Evolutionary conservation across 2,888 invertebrate genomes (phyloP).

Genomic region (Aspidiotus destructor): DNA sequence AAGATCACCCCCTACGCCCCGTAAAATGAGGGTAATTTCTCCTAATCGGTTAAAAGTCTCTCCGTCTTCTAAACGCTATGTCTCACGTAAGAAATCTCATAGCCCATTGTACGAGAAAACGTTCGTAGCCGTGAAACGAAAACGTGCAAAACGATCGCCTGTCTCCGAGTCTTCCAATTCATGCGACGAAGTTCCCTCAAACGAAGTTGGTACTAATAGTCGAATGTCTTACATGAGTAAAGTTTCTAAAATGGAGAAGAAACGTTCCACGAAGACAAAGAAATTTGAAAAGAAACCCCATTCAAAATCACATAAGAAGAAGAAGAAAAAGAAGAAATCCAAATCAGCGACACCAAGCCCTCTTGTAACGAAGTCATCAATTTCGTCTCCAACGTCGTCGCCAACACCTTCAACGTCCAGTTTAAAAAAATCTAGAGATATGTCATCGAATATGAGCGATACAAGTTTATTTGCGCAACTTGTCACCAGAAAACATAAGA

Average conservation of each 20-base stretch:
- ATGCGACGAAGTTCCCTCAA: constrained; percentile 1
- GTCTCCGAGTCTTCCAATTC: constrained; percentile 20
- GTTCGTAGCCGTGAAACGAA: background rate
- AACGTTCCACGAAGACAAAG: constrained; percentile 14
- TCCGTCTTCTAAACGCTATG: constrained; percentile 6
- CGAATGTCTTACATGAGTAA: constrained; percentile 16
- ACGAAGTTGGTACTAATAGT: constrained; percentile 5
- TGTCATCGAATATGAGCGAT: constrained; percentile 28
- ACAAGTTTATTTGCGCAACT: constrained; percentile 29
- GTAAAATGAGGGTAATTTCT: background rate
- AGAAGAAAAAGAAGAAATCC: constrained; percentile 7
- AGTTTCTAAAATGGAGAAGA: constrained; percentile 22
- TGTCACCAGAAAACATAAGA: constrained; percentile 11
- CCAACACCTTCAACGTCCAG: background rate
- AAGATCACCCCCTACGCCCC: constrained; percentile 9
- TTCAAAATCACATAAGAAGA: constrained; percentile 19
- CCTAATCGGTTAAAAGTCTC: constrained; percentile 9
- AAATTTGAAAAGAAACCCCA: constrained; percentile 18
- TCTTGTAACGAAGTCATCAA: background rate
- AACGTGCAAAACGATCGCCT: constrained; percentile 11
- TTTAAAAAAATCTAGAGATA: constrained; percentile 6
- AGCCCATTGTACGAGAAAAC: constrained; percentile 17
- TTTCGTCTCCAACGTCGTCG: constrained; percentile 7
- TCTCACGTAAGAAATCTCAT: constrained; percentile 15
- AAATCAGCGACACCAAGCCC: constrained; percentile 9